Evolutionary conservation across 2,888 invertebrate species (phyloP).

Genomic region (Dynastes tityus): DNA sequence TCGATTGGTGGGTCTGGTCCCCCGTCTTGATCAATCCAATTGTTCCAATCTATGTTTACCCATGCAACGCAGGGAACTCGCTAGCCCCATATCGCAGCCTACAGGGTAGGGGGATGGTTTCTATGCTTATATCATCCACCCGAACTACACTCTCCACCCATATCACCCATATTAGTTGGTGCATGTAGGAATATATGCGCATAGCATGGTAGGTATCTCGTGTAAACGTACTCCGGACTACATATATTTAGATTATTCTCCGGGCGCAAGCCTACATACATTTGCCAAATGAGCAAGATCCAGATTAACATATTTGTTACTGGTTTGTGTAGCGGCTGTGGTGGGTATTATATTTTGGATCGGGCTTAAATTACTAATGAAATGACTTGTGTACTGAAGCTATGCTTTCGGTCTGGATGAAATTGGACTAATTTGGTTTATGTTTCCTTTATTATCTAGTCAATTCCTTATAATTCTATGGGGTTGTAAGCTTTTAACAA

Average conservation of each 20-base stretch:
- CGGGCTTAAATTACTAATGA: constrained; percentile 9
- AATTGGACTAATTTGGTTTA: no score
- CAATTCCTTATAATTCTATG: no score
- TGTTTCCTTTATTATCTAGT: no score
- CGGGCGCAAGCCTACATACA: not conserved
- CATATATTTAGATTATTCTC: constrained; percentile 15
- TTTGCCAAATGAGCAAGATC: constrained; percentile 18
- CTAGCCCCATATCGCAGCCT: not conserved
- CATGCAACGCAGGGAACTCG: not conserved
- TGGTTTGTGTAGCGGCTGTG: not conserved
- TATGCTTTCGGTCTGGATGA: no score
- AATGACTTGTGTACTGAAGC: no score
- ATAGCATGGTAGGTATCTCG: not conserved
- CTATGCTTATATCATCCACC: not conserved
- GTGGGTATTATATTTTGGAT: not conserved
- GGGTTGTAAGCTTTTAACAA: no score
- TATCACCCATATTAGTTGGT: not conserved
- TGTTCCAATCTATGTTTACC: constrained; percentile 23
- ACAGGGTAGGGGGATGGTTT: not conserved
- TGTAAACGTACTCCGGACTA: constrained; percentile 4
- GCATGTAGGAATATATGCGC: constrained; percentile 3
- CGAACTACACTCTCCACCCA: constrained; percentile 4
- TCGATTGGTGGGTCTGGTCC: constrained; percentile 12
- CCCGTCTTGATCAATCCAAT: constrained; percentile 34
- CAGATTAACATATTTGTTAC: constrained; percentile 31